Conservation (phyloP, 2,113 vertebrate species). For the Dolichallabes microphthalmus region DNA sequence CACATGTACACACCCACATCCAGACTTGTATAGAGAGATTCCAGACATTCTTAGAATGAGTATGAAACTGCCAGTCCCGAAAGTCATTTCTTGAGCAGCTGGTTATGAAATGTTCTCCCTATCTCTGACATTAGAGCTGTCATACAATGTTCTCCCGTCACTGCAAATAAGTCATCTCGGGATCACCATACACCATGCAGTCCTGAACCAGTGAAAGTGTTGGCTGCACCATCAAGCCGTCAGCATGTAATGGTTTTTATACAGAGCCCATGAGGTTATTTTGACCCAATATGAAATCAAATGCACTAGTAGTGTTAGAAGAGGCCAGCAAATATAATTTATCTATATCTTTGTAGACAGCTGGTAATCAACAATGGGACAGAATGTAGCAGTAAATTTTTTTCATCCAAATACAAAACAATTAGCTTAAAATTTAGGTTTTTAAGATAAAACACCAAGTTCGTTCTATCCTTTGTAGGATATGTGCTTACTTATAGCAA, state of each 20-base stretch:
- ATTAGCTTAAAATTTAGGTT: background rate
- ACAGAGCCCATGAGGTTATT: constrained; percentile 1
- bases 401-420: constrained; percentile 17
- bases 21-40: constrained; percentile 32
- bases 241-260: background rate
- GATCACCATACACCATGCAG: background rate
- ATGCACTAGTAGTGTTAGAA: background rate
- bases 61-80: constrained; percentile 29
- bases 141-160: constrained; percentile 27
- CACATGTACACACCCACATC: constrained; percentile 14
- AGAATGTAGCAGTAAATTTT: background rate
- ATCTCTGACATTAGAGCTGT: constrained; percentile 23
- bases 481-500: background rate
- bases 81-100: constrained; percentile 1
- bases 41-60: constrained; percentile 37
- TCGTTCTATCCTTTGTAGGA: background rate
- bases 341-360: background rate
- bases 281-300: background rate
- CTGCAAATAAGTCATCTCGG: constrained; percentile 17
- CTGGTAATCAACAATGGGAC: background rate
- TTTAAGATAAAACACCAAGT: background rate
- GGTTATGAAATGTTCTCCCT: constrained; percentile 7
- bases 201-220: background rate
- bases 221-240: constrained; percentile 15
- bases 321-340: background rate